Conservation (phyloP, 2,797 vertebrate species). For the Platyrinchus mystaceus region DNA sequence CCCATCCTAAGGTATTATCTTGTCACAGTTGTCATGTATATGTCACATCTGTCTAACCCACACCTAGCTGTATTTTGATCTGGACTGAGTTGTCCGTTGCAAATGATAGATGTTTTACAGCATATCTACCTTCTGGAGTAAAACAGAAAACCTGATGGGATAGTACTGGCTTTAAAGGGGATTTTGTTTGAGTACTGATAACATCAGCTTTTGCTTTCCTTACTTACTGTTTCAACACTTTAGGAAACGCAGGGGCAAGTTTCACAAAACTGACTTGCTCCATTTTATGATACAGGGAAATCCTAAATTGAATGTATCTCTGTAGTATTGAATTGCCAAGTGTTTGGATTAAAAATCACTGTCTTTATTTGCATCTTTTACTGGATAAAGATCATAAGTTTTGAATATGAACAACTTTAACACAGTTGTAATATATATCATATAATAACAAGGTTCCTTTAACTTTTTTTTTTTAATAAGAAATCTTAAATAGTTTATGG, state of each 20-base stretch:
- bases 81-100: not conserved
- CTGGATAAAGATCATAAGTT: not conserved
- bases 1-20: not conserved
- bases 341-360: not conserved
- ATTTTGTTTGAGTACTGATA: not conserved
- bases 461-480: not conserved
- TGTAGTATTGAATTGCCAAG: not conserved
- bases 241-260: not conserved
- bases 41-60: not conserved
- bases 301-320: not conserved
- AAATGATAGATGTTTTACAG: not conserved
- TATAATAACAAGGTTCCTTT: not conserved
- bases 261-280: not conserved
- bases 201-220: not conserved
- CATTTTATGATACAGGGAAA: not conserved
- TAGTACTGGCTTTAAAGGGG: not conserved
- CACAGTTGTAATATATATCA: not conserved
- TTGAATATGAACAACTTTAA: not conserved
- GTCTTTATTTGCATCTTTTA: not conserved
- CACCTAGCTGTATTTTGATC: not conserved
- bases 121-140: not conserved
- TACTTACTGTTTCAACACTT: not conserved
- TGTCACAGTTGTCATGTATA: not conserved
- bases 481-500: not conserved
- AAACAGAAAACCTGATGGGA: not conserved